These are phyloP conservation scores for Alexandromys fortis DNA, from an alignment of 2,113 vertebrate species.

Conservation along the genomic window DNA sequence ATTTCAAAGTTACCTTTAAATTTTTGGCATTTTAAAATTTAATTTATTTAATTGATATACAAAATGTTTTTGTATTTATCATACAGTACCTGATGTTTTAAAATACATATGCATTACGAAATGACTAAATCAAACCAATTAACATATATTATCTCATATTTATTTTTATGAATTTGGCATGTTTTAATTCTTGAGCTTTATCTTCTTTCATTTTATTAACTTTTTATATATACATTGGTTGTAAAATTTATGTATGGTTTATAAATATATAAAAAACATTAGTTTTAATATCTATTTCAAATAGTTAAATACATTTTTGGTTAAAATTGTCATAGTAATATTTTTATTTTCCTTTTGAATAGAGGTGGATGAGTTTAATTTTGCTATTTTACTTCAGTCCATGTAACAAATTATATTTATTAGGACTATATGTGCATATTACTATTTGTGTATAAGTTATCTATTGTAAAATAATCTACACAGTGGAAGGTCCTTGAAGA, in stretches of 20 bases:
- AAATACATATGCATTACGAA: not conserved
- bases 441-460: not conserved
- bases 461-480: not conserved
- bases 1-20: not conserved
- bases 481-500: slow-evolving; percentile 3
- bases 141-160: not conserved
- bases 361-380: not conserved
- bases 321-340: not conserved
- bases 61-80: not conserved
- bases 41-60: not conserved
- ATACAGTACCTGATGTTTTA: not conserved
- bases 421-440: not conserved
- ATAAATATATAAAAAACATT: not conserved
- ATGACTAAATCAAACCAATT: not conserved
- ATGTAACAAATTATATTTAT: not conserved
- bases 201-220: not conserved
- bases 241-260: not conserved
- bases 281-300: not conserved
- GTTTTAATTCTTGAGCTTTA: slow-evolving; percentile 4
- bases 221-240: not conserved
- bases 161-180: not conserved
- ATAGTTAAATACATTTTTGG: slow-evolving; percentile 7
- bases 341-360: not conserved
- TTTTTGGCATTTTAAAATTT: not conserved
- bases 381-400: not conserved